These are phyloP conservation scores for Synergus japonicus DNA, from an alignment of 2,888 invertebrate species.

Conservation along the genomic window DNA sequence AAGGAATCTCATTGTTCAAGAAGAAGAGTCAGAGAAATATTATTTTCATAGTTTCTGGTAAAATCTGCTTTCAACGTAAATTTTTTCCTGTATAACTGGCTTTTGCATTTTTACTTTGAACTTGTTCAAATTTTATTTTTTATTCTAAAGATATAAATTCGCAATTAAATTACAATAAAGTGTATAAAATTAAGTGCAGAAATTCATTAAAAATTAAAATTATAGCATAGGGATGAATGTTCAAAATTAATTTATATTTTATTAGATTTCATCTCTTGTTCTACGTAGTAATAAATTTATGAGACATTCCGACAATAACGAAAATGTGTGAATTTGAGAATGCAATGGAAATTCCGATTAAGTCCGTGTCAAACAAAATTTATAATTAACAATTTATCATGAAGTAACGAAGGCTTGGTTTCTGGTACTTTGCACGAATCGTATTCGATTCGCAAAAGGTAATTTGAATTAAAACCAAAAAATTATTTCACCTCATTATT, in stretches of 20 bases:
- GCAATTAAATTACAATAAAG: too few relatives aligned
- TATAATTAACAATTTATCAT: neutral
- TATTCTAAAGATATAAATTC: neutral
- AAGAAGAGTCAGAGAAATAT: neutral
- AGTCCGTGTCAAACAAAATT: neutral
- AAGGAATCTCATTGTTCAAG: neutral
- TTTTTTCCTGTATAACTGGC: neutral
- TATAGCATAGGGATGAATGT: neutral
- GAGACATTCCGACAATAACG: neutral
- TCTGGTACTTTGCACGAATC: slow-evolving; percentile 41
- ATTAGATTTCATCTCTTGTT: neutral
- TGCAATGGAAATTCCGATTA: slow-evolving; percentile 1
- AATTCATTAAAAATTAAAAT: neutral
- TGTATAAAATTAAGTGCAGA: too few relatives aligned
- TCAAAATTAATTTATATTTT: neutral
- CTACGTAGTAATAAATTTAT: neutral
- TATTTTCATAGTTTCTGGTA: neutral
- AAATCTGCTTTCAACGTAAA: slow-evolving; percentile 3
- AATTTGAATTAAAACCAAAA: neutral
- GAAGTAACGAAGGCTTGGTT: slow-evolving; percentile 10
- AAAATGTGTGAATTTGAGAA: slow-evolving; percentile 7
- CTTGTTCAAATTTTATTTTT: neutral
- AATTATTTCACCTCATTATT: neutral
- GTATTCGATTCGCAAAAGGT: slow-evolving; percentile 33
- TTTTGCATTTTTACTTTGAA: neutral